Evolutionary conservation across 2,113 vertebrate species (phyloP), one percentile per base, ranked within the genome.

Genomic region (Thalassarche chlororhynchos): DNA sequence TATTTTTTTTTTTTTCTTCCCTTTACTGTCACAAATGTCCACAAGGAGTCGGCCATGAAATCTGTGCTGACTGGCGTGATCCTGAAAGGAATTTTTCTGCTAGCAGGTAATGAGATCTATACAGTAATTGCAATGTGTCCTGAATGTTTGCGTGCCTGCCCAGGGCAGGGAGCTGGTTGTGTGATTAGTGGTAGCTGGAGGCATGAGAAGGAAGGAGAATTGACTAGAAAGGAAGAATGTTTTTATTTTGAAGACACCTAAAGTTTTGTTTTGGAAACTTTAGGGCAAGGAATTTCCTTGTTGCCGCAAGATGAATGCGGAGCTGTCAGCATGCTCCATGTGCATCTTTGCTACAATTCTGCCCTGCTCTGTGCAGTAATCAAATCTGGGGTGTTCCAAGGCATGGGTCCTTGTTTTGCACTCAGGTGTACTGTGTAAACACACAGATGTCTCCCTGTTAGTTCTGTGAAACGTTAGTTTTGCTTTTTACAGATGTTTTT

Each of bases 21-120:
- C 62, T 72, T 96, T 91, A 88, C 61, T 62, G 31, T 75, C 85
- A 74, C 91, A 80, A 94, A 98, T 95, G 90, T 84, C 93, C 40
- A 65, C 92, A 81, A 95, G 96, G 87, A 91, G 87, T 38, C 84
- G 76, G 96, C 92, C 65, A 99, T 98, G 98, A 97, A 93, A 87
- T 69, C 84, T n/a, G 17, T 42, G 87, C 93, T 97, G 89, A 93
- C 96, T 79, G 47, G 95, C 26, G 94, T 96, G 94, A 91, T 98
- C 89, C 96, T 98, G 97, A 84, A 83, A 80, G 93, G 96, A 76
- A 57, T 98, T 81, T 95, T 95, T 92, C 98, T 98, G 84, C 93
- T 98, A 36, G 90, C 98, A 98, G 98, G 98, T 98, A 98, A 97
- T 21, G 69, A 90, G 93, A 54, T 38, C 68, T 54, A 7, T 58